Evolutionary conservation across 1,140 invertebrate species (phyloP), one percentile per base, ranked within the genome.

Genomic region (Drosophila simulans): DNA sequence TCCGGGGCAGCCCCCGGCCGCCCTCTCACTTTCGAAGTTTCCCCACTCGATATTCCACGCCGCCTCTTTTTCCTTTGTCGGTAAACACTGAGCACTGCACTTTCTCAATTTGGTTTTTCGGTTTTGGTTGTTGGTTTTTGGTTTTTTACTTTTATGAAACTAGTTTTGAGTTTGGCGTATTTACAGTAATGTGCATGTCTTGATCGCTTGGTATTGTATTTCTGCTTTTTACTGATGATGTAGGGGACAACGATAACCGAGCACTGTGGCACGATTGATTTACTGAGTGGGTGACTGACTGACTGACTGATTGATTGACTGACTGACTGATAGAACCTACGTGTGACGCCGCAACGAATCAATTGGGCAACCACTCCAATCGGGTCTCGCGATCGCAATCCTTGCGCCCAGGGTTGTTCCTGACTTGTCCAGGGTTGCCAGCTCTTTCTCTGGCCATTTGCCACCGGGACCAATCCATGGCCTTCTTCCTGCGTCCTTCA

Each of bases 401-500:
- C 49, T 42, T 63, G 59, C 27, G 49, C 39, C 59, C 59, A 49
- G 17, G 55, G 49, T 49, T 77, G 71, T 55, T 66, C 63, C 51
- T 66, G 72, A 53, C 69, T 62, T 72, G 22, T 89, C 58, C 75
- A 43, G 64, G 64, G 13, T 65, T 88, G 82, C 90, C 71, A 89
- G 80, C 75, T 79, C 83, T 79, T 63, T 85, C 81, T 86, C 81
- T 85, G 82, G 81, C 77, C 63, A 77, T 60, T 83, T 91, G 90
- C 90, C 90, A 91, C 78, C 91, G 90, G 74, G 86, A 91, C 91
- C 91, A 91, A 91, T 91, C 91, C 91, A 91, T 91, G 69, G 88
- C 90, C 45, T 45, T 15, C 51, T 48, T 66, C 62, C 68, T 54
- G 49, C 65, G 54, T 46, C 58, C 65, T 66, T 48, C 74, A 22